A percentile compares a stretch with the other conserved stretches of the same genome.
Evolutionary conservation across 2,113 vertebrate species (phyloP).

Genomic region (Pteropus alecto): DNA sequence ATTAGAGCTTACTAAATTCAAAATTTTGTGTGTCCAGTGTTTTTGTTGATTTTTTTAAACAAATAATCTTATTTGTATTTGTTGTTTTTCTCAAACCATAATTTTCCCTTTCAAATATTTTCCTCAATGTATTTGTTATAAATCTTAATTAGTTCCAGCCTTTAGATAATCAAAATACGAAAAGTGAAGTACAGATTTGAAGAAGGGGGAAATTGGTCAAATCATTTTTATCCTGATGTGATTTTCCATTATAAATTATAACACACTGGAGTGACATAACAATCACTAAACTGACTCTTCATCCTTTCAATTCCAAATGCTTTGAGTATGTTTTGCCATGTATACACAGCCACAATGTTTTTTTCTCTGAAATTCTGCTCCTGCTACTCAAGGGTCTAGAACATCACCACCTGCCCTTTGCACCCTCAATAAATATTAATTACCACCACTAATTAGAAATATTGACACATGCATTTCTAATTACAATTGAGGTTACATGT

Average conservation of each 20-base stretch:
- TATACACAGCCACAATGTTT: background rate
- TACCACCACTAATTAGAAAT: constrained; percentile 68
- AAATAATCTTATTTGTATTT: constrained; percentile 8
- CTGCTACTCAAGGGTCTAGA: constrained; percentile 31
- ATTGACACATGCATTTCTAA: constrained; percentile 67
- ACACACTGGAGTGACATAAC: background rate
- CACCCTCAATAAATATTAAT: constrained; percentile 72
- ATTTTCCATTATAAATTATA: background rate
- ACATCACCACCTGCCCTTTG: constrained; percentile 42
- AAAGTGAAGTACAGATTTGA: background rate
- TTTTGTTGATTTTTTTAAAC: background rate
- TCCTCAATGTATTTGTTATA: constrained; percentile 36
- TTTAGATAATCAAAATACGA: constrained; percentile 40
- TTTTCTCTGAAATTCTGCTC: background rate
- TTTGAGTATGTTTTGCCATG: background rate
- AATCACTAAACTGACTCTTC: background rate
- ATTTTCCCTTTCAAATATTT: constrained; percentile 44
- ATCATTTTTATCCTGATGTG: background rate
- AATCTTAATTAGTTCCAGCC: constrained; percentile 55
- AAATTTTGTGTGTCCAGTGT: background rate
- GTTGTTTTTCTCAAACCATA: background rate
- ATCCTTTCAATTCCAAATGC: background rate
- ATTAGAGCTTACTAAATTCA: background rate
- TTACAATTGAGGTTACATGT: constrained; percentile 66
- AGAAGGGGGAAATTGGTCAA: background rate